Conservation (phyloP, 1,140 invertebrate genomes). For the Drosophila suzukii region DNA sequence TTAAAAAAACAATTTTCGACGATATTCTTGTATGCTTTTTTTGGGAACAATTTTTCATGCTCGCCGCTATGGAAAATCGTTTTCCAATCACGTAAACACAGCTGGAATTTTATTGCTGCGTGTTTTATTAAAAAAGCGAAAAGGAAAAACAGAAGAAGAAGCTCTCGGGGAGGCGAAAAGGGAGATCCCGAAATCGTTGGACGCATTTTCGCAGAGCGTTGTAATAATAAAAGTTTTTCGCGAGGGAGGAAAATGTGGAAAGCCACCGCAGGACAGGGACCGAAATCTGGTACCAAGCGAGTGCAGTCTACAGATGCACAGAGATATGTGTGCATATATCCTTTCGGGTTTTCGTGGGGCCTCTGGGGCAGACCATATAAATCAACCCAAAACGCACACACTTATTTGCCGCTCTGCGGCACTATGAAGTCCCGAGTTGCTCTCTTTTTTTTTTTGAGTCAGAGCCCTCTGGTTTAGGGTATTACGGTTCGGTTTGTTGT, state of each 20-base stretch:
- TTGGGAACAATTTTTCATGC: constrained; percentile 63
- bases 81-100: constrained; percentile 82
- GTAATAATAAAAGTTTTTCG: constrained; percentile 78
- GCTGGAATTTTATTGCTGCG: constrained; percentile 80
- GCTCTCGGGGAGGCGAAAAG: constrained; percentile 23
- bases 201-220: constrained; percentile 71
- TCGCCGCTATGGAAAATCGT: constrained; percentile 74
- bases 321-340: constrained; percentile 29
- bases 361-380: constrained; percentile 55
- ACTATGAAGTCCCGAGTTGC: constrained; percentile 55
- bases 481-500: constrained; percentile 21
- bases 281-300: constrained; percentile 64
- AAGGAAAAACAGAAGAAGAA: constrained; percentile 38
- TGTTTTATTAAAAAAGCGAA: constrained; percentile 67
- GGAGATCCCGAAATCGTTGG: constrained; percentile 59
- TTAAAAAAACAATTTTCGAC: constrained; percentile 40
- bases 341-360: constrained; percentile 25
- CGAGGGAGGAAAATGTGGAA: constrained; percentile 55
- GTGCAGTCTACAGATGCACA: constrained; percentile 27
- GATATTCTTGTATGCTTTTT: constrained; percentile 24
- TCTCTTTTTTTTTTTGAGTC: constrained; percentile 11
- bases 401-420: constrained; percentile 46
- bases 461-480: constrained; percentile 7
- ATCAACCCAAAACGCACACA: constrained; percentile 67
- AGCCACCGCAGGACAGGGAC: constrained; percentile 60